Conservation (phyloP, 2,888 invertebrate genomes). For the Thecocarcelia acutangulata region DNA sequence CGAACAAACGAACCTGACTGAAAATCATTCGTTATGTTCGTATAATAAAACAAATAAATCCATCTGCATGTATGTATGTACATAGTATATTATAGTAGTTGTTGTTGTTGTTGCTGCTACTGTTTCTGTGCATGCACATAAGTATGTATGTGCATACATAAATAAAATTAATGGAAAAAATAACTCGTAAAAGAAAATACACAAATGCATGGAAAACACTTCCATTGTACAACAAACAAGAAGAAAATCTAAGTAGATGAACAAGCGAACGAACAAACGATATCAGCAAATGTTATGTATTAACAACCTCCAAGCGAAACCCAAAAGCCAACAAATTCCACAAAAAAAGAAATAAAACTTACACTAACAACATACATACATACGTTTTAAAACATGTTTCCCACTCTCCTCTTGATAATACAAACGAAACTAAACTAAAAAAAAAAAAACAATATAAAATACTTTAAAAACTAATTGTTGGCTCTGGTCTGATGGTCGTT, state of each 20-base stretch:
- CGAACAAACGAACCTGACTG: constrained; percentile 43
- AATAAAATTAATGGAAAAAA: constrained; percentile 63
- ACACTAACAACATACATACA: constrained; percentile 29
- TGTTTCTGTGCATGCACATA: background rate
- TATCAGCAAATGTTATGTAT: constrained; percentile 44
- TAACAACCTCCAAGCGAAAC: constrained; percentile 62
- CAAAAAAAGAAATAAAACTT: constrained; percentile 6
- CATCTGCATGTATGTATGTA: background rate
- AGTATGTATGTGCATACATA: constrained; percentile 27
- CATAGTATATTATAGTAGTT: background rate
- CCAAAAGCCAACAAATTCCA: constrained; percentile 42
- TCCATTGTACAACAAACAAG: background rate
- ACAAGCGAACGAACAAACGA: constrained; percentile 13
- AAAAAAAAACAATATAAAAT: constrained; percentile 22
- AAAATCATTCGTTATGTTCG: constrained; percentile 22
- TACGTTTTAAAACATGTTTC: constrained; percentile 62
- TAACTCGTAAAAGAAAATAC: constrained; percentile 59
- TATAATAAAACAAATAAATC: too few relatives aligned
- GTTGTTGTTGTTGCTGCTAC: constrained; percentile 6
- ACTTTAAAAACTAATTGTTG: constrained; percentile 67
- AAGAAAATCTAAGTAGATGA: constrained; percentile 46
- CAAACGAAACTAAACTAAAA: constrained; percentile 12
- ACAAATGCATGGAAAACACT: constrained; percentile 1
- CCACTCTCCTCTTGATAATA: constrained; percentile 61
- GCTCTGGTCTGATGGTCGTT: constrained; percentile 65